Evolutionary conservation across 2,113 vertebrate species (phyloP).

Genomic region (Chaenocephalus aceratus): DNA sequence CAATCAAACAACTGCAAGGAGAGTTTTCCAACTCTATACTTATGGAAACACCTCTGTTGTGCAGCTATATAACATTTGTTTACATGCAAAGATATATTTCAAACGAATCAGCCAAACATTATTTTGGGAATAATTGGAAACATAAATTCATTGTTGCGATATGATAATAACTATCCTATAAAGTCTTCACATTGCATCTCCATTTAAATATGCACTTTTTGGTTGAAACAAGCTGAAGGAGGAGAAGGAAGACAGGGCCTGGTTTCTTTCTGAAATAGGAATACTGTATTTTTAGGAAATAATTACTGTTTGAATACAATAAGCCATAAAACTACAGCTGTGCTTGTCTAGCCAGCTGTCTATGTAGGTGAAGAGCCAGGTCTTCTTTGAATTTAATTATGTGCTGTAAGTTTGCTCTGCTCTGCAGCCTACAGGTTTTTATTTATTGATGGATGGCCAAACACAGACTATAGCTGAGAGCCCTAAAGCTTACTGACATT

Average conservation of each 20-base stretch:
- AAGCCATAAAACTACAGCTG: slow-evolving; percentile 64
- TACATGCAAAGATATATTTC: not conserved
- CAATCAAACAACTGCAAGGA: not conserved
- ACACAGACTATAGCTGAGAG: not conserved
- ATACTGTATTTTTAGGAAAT: slow-evolving; percentile 71
- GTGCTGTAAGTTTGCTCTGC: slow-evolving; percentile 36
- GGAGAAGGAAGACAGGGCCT: slow-evolving; percentile 45
- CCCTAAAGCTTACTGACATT: not conserved
- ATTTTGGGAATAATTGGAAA: not conserved
- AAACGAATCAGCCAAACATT: not conserved
- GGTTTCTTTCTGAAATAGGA: slow-evolving; percentile 52
- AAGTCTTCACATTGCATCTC: slow-evolving; percentile 5
- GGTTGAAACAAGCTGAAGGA: slow-evolving; percentile 31
- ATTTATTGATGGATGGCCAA: not conserved
- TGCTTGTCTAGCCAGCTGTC: slow-evolving; percentile 55
- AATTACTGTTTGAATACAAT: slow-evolving; percentile 77
- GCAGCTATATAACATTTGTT: not conserved
- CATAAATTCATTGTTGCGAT: not conserved
- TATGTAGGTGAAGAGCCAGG: slow-evolving; percentile 58
- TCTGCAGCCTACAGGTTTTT: slow-evolving; percentile 30
- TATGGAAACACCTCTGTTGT: not conserved
- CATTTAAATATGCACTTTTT: slow-evolving; percentile 8
- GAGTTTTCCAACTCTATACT: not conserved
- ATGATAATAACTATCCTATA: not conserved
- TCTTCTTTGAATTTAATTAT: slow-evolving; percentile 58